A percentile compares a stretch with the other conserved stretches of the same genome.
Evolutionary conservation across 2,113 vertebrate genomes (phyloP).

Genomic region (Mus pahari): DNA sequence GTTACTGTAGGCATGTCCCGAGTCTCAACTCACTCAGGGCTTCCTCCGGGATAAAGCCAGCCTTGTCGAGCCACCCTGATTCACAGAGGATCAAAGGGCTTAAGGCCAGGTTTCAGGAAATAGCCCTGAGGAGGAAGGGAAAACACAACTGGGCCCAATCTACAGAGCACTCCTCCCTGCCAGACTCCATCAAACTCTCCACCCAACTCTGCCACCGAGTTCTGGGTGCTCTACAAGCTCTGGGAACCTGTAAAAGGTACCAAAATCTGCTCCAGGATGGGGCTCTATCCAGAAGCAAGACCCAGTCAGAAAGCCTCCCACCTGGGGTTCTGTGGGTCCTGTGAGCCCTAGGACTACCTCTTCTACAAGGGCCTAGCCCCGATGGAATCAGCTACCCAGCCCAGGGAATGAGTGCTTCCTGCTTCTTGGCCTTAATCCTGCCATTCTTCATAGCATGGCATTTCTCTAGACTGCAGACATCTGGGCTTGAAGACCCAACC

Average conservation of each 20-base stretch:
- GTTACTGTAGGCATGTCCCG: neutral
- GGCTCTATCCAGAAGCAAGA: neutral
- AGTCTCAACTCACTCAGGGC: neutral
- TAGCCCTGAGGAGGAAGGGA: no score
- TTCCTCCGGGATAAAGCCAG: neutral
- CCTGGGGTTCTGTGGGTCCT: neutral
- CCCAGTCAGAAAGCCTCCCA: neutral
- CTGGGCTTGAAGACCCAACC: neutral
- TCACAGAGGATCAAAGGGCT: neutral
- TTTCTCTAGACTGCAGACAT: neutral
- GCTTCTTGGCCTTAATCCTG: neutral
- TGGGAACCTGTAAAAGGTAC: neutral
- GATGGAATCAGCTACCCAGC: neutral
- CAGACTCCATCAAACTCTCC: neutral
- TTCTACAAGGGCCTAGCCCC: neutral
- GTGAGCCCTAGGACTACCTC: neutral
- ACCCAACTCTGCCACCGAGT: neutral
- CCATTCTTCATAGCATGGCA: rapidly evolving
- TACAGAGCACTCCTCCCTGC: neutral
- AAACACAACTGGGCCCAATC: no score
- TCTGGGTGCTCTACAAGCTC: neutral
- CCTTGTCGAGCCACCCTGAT: neutral
- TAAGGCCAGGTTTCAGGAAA: neutral
- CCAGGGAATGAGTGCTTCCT: neutral
- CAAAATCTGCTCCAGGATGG: rapidly evolving